Evolutionary conservation across 2,888 invertebrate genomes (phyloP), one percentile per base, ranked within the genome.

Genomic region (Cheilosia vulpina): DNA sequence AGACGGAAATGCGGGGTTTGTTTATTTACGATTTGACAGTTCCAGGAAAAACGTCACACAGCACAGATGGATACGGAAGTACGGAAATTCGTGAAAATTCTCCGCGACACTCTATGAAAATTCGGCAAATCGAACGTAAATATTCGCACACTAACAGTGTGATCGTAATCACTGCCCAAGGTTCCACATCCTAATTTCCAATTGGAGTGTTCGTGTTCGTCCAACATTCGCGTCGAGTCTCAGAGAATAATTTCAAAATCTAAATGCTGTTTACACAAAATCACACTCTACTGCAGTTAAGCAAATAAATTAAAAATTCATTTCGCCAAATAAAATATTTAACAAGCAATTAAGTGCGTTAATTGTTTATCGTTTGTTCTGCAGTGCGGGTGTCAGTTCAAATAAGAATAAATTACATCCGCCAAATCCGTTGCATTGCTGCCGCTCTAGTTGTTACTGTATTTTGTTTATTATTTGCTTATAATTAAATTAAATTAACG

Each of bases 1-100:
- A 76, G 81, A 81, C 68, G 60, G 75, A 85, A 85, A 81, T 43
- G 65, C 62, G 52, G 34, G 88, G 82, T 88, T 90, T 91, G 90
- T 91, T 91, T 90, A 90, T 90, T 85, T 85, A 85, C 88, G 89
- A 89, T 88, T 89, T 90, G 90, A 89, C 90, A 91, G 90, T 91
- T 90, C 90, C 89, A 89, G 89, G 91, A 90, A 91, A 90, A 89
- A 89, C 90, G 90, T 91, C 90, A 90, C 90, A 90, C 90, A 89
- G 90, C 88, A 87, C 88, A 88, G 89, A 90, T 90, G 89, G 88
- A 81, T 87, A 88, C 87, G 89, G 89, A 89, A 88, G 73, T 72
- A 73, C 78, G 87, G 80, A 72, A 85, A 72, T 58, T 85, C 72
- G 81, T 72, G 81, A 85, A 85, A 81, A 76, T 81, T 62, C 85